Evolutionary conservation across 2,797 vertebrate genomes (phyloP).

Genomic region (Vultur gryphus): DNA sequence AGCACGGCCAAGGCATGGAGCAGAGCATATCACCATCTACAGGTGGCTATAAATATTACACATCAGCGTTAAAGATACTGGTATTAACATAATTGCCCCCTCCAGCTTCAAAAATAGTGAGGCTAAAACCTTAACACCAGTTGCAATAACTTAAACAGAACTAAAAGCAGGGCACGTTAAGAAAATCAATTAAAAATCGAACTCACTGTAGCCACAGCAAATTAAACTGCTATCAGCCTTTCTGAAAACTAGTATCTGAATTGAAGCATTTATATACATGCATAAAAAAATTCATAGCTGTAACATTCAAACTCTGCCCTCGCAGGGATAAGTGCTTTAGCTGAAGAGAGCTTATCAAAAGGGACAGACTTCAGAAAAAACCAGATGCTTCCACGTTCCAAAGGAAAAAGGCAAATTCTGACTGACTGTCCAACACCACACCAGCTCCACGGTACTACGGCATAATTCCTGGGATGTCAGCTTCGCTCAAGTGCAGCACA

Average conservation of each 20-base stretch:
- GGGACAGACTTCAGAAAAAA: neutral
- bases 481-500: neutral
- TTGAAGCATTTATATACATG: neutral
- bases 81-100: too few relatives aligned
- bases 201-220: neutral
- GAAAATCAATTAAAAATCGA: neutral
- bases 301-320: neutral
- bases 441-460: accelerated
- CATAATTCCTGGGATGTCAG: neutral
- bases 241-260: neutral
- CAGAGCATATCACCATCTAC: constrained; percentile 2
- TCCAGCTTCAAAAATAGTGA: neutral
- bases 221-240: neutral
- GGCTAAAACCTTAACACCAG: neutral
- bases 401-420: neutral
- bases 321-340: neutral
- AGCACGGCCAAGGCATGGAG: neutral
- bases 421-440: neutral
- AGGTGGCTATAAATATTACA: neutral
- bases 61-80: too few relatives aligned
- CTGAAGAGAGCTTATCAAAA: neutral
- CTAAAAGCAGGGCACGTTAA: neutral
- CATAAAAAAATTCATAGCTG: neutral
- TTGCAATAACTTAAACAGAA: neutral
- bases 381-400: neutral